Conservation (phyloP, 2,113 vertebrate genomes). For the Morone chrysops region DNA sequence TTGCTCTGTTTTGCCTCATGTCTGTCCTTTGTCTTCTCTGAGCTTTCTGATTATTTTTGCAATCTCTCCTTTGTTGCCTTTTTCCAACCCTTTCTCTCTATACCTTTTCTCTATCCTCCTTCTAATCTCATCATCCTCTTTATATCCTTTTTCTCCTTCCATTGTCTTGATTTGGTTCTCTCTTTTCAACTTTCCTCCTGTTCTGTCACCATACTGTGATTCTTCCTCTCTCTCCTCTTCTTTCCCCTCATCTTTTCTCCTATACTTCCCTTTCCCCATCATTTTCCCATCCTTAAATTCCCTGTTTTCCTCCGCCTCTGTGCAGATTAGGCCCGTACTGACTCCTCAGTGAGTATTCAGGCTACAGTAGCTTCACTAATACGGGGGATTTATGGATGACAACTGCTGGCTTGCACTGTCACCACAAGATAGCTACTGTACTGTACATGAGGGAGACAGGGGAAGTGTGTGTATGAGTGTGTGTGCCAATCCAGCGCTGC, state of each 20-base stretch:
- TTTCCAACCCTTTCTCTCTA: not conserved
- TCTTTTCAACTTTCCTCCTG: not conserved
- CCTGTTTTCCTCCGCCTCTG: conserved; percentile 37
- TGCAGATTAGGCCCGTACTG: conserved; percentile 48
- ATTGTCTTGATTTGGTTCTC: not conserved
- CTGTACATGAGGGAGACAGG: conserved; percentile 44
- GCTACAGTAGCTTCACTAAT: conserved; percentile 55
- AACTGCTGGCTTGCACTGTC: conserved; percentile 53
- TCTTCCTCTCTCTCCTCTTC: not conserved
- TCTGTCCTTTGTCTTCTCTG: conserved; percentile 6
- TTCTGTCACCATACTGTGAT: not conserved
- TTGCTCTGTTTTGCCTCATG: not conserved
- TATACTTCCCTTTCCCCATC: not conserved
- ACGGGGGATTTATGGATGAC: conserved; percentile 69
- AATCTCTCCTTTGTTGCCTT: conserved; percentile 7
- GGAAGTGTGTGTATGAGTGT: not conserved
- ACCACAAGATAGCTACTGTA: conserved; percentile 55
- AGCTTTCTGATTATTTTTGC: conserved; percentile 21
- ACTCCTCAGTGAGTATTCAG: conserved; percentile 44
- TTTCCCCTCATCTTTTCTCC: not conserved
- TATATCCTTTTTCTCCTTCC: not conserved
- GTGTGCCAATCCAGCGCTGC: conserved; percentile 16
- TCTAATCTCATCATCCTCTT: not conserved
- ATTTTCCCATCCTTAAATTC: conserved; percentile 33
- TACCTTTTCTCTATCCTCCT: not conserved